Evolutionary conservation across 2,888 invertebrate genomes (phyloP), one percentile per base, ranked within the genome.

Genomic region (Nysson spinosus): DNA sequence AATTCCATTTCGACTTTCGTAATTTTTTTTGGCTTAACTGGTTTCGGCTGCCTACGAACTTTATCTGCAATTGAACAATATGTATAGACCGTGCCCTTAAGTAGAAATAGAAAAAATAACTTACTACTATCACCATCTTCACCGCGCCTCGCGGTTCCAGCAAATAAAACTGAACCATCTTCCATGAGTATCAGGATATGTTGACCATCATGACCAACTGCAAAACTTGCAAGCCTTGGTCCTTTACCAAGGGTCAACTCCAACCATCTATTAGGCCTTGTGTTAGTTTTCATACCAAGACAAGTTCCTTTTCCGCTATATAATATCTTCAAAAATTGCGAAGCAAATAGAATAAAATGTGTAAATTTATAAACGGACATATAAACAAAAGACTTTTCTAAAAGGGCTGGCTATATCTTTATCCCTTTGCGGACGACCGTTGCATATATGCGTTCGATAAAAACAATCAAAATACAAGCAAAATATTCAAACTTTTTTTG

Each of bases 201-300:
- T 44, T 95, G 91, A 0, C 97, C 97, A 84, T 99, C 98, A 82
- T 98, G 97, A 0, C 98, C 98, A 1, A 96, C 92, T 0, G 96
- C 94, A 66, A 96, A 91, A 88, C 97, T 93, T 0, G 89, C 88
- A 58, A 94, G 91, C 81, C 91, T 92, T 1, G 93, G 92, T 14
- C 92, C 91, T 88, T 95, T 95, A 0, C 93, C 91, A 51, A 93
- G 89, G 30, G 91, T 89, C 80, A 93, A 88, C 52, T 92, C 89
- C 0, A 90, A 89, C 93, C 93, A 93, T 63, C 90, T 83, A 46
- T 90, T 69, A 89, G 91, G 57, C 89, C 90, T 72, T 85, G 88
- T 28, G 89, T 90, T 75, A 88, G 88, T 87, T 83, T 97, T 97
- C 78, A 97, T 93, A 0, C 97, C 97, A 14, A 98, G 88, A 40